Base-by-base conservation (phyloP, 2,888 invertebrate genomes). In the Lochmaea capreae region DNA sequence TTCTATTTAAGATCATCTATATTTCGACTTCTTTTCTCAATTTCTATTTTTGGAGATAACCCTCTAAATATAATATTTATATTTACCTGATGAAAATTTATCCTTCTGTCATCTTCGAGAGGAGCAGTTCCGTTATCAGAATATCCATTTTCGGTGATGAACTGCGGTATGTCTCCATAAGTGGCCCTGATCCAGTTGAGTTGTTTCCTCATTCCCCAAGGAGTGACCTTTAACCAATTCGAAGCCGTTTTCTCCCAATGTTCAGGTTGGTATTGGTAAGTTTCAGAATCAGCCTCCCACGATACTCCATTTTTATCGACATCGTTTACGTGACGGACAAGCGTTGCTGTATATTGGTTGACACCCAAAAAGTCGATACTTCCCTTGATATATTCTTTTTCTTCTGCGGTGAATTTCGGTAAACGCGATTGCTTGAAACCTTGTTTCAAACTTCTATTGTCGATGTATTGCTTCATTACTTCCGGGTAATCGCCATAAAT, bases 281-380 rank as follows among this genome's bases (percentile, higher is more conserved):
- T 11, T 46, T 76, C 74, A 3, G 62, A 18, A 58, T 74, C 74
- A 22, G 58, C 42, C 5, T n/a, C 12, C 58, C 52, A 71, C 10
- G 63, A 88, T 89, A 89, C 0, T 91, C 90, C 6, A 88, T 88
- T 88, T 22, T 71, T 67, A 39, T 87, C 90, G 80, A 65, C 66
- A 43, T 76, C 71, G 1, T 54, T 57, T 42, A 49, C 57, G 11
- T 72, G 43, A 33, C 65, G 70, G 89, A 87, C 88, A 80, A 91
- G 79, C 76, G 87, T 86, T 0, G 91, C 89, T 0, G 93, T 92
- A 83, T 95, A 95, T 71, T 92, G 90, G 83, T 95, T 95, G 11
- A 95, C 84, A 0, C 94, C 94, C 67, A 95, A 88, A 85, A 93
- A 94, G 83, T 95, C 95, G 1, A 89, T 88, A 0, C 93, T 73